A percentile compares a stretch with the other conserved stretches of the same genome.
Conservation (phyloP, 2,888 invertebrate genomes). For the Meiosimyza decipiens region DNA sequence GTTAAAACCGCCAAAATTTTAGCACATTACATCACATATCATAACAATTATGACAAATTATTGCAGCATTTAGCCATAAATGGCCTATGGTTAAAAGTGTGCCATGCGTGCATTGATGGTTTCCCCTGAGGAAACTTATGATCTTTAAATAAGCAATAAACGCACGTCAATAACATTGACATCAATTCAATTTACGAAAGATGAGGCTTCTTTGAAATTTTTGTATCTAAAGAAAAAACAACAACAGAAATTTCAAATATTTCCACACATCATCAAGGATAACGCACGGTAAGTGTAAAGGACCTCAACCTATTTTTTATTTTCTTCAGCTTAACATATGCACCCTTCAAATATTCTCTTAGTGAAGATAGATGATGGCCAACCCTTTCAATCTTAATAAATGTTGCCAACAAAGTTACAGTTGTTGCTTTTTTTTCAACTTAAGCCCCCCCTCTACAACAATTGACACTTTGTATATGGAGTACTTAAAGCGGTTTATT, state of each 20-base stretch:
- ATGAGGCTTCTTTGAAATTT: no score
- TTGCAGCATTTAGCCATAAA: slow-evolving; percentile 27
- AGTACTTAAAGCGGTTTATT: slow-evolving; percentile 19
- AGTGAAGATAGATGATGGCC: slow-evolving; percentile 37
- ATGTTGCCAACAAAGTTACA: slow-evolving; percentile 48
- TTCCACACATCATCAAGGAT: no score
- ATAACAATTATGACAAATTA: slow-evolving; percentile 30
- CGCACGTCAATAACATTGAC: slow-evolving; percentile 14
- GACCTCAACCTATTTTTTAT: no score
- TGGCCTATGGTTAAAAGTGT: background rate
- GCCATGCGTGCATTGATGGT: background rate
- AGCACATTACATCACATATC: background rate
- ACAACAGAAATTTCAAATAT: background rate
- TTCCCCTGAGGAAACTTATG: slow-evolving; percentile 29
- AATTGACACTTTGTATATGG: background rate
- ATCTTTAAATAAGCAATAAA: slow-evolving; percentile 33
- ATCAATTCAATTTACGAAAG: slow-evolving; percentile 9
- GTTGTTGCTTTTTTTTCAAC: background rate
- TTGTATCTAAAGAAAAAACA: background rate
- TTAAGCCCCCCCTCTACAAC: background rate
- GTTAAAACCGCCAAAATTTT: background rate
- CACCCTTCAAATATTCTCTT: slow-evolving; percentile 23
- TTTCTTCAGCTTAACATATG: slow-evolving; percentile 14
- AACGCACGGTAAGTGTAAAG: no score
- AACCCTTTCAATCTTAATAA: slow-evolving; percentile 66